phyloP scores from a whole-genome alignment of 2,888 invertebrate genomes.

The Ophion slaviceki region DNA sequence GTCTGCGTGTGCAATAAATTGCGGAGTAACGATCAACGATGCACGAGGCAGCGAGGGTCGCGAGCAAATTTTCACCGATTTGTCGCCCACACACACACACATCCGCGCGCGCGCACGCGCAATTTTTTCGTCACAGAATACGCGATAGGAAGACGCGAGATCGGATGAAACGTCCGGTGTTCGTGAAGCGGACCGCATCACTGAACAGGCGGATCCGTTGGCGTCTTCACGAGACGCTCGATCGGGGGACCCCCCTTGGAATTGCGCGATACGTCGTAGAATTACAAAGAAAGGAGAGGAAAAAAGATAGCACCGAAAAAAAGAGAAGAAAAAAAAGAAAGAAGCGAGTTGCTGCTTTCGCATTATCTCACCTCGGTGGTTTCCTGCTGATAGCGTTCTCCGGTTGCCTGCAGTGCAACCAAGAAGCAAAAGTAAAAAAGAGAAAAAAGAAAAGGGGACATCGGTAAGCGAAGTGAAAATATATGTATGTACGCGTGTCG shows the following conservation, averaged over 20 bases:
- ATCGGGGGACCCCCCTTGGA: slow-evolving; percentile 42
- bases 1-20: not conserved
- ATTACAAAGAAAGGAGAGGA: slow-evolving; percentile 32
- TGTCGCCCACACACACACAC: slow-evolving; percentile 24
- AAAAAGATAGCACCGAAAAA: slow-evolving; percentile 50
- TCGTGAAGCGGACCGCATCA: slow-evolving; percentile 63
- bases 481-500: slow-evolving; percentile 1
- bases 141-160: slow-evolving; percentile 23
- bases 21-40: slow-evolving; percentile 16
- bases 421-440: slow-evolving; percentile 47
- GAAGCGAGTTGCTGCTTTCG: slow-evolving; percentile 61
- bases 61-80: slow-evolving; percentile 18
- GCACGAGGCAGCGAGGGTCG: not conserved
- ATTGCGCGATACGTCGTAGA: slow-evolving; percentile 57
- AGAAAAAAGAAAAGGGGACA: slow-evolving; percentile 66
- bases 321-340: slow-evolving; percentile 35
- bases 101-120: not conserved
- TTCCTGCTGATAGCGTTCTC: slow-evolving; percentile 79
- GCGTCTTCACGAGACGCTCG: slow-evolving; percentile 40
- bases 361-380: slow-evolving; percentile 79
- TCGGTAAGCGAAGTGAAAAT: slow-evolving; percentile 57
- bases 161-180: slow-evolving; percentile 54
- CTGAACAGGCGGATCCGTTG: slow-evolving; percentile 53
- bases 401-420: slow-evolving; percentile 71
- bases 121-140: slow-evolving; percentile 15